Conservation (phyloP, 2,113 vertebrate species). For the Bolborhynchus lineola region DNA sequence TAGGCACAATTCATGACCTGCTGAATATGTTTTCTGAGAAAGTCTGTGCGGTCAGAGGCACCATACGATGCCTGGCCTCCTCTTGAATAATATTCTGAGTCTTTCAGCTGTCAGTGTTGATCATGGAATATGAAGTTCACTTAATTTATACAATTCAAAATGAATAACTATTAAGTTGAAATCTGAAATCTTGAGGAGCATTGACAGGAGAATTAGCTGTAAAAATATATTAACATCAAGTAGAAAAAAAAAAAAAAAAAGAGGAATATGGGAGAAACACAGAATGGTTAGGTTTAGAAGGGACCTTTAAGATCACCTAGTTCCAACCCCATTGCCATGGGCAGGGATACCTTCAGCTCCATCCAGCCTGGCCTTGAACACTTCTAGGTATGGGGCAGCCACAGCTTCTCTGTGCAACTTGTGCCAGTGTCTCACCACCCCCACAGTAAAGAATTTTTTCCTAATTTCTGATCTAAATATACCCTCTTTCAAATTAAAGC, state of each 20-base stretch:
- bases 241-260: background rate
- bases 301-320: background rate
- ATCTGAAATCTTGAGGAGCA: background rate
- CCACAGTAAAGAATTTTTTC: background rate
- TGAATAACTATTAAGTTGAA: background rate
- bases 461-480: background rate
- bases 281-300: background rate
- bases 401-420: background rate
- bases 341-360: background rate
- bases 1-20: background rate
- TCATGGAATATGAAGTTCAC: background rate
- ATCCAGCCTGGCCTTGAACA: background rate
- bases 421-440: background rate
- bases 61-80: background rate
- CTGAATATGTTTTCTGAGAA: background rate
- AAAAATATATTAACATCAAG: background rate
- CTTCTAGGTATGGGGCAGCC: background rate
- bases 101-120: background rate
- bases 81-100: background rate
- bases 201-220: background rate
- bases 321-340: background rate
- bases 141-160: background rate
- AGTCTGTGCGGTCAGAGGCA: background rate
- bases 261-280: background rate
- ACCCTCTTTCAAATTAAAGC: background rate